Percentiles rank a stretch among this genome's conserved stretches.
phyloP scores from a whole-genome alignment of 2,888 invertebrate species.

The Chromoteleia sp. region DNA sequence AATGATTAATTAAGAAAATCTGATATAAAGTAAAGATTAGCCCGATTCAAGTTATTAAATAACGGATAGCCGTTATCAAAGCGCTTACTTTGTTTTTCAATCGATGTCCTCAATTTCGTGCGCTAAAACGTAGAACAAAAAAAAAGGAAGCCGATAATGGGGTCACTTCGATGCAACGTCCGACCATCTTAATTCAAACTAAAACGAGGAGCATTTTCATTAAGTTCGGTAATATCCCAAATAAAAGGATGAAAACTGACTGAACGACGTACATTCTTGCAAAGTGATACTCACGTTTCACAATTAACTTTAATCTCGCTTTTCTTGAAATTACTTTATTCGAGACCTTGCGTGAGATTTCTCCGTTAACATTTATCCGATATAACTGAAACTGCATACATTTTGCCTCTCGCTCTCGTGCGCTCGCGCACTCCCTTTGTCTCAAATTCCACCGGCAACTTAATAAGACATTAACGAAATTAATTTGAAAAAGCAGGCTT shows the following conservation, averaged over 20 bases:
- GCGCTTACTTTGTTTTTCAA: conserved; percentile 16
- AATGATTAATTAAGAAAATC: conserved; percentile 16
- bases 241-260: conserved; percentile 50
- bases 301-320: conserved; percentile 62
- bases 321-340: conserved; percentile 60
- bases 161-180: conserved; percentile 8
- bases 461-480: conserved; percentile 52
- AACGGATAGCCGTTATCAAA: not conserved
- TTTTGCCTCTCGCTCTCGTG: not conserved
- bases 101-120: not conserved
- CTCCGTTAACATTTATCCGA: conserved; percentile 58
- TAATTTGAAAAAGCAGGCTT: conserved; percentile 29
- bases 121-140: conserved; percentile 8
- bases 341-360: conserved; percentile 52
- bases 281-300: conserved; percentile 63
- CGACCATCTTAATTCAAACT: conserved; percentile 47
- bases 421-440: conserved; percentile 10
- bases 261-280: conserved; percentile 55
- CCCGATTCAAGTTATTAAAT: conserved; percentile 10
- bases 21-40: conserved; percentile 6
- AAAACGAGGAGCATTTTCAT: conserved; percentile 50
- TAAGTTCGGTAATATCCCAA: conserved; percentile 49
- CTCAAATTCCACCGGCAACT: conserved; percentile 12
- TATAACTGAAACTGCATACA: conserved; percentile 44
- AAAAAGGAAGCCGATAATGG: conserved; percentile 26